phyloP scores from a whole-genome alignment of 2,888 invertebrate species.

The Macrosoma leucophasiata region DNA sequence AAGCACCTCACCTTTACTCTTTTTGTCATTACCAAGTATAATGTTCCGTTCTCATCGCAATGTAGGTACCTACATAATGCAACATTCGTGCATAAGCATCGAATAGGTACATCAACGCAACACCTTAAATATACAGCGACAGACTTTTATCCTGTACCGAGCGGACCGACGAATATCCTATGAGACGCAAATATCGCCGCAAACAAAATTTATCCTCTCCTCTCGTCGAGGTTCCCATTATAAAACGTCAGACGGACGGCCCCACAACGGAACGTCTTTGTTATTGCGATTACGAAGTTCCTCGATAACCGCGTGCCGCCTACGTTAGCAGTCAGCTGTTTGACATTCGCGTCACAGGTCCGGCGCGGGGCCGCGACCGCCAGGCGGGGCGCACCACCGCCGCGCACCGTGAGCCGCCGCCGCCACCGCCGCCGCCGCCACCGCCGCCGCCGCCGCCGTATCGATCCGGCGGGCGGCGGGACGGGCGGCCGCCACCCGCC shows the following conservation, averaged over 20 bases:
- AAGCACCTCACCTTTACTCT: conserved; percentile 28
- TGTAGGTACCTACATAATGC: conserved; percentile 23
- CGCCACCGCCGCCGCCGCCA: conserved; percentile 21
- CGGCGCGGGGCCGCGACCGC: conserved; percentile 24
- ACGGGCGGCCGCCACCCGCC: no score
- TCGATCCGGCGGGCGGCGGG: conserved; percentile 25
- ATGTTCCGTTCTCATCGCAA: conserved; percentile 23
- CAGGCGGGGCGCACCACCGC: conserved; percentile 29
- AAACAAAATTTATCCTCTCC: no score
- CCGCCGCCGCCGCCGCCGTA: conserved; percentile 24
- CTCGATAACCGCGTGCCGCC: conserved; percentile 27
- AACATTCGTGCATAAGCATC: conserved; percentile 11
- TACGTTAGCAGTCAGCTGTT: conserved; percentile 63
- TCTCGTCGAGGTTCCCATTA: no score
- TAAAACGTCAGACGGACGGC: no score
- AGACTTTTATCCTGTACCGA: no score
- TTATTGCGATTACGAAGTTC: no score
- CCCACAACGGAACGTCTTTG: no score
- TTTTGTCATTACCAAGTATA: conserved; percentile 27
- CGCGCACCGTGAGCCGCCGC: conserved; percentile 11
- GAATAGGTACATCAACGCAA: no score
- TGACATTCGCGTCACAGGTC: conserved; percentile 44
- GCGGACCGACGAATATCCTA: no score
- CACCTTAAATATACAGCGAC: no score
- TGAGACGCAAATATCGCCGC: no score